Percentiles rank a stretch among this genome's conserved stretches.
Conservation (phyloP, 2,797 vertebrate genomes). For the Dendrocincla fuliginosa region DNA sequence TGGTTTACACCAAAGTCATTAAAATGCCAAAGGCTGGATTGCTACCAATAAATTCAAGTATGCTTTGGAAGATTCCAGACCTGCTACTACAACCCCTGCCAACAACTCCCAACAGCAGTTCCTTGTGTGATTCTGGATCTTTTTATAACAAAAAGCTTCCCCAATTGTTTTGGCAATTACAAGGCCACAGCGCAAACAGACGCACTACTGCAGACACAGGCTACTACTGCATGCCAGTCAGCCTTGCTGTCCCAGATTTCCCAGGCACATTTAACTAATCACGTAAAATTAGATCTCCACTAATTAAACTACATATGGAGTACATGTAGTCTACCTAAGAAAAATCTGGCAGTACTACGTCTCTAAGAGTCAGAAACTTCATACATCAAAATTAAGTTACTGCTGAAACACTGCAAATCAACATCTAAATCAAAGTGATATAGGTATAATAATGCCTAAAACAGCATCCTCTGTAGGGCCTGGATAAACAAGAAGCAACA, state of each 20-base stretch:
- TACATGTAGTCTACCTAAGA: background rate
- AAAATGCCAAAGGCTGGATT: background rate
- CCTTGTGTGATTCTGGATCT: background rate
- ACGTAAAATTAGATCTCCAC: background rate
- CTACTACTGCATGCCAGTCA: background rate
- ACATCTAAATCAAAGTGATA: background rate
- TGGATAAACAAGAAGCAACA: background rate
- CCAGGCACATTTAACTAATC: background rate
- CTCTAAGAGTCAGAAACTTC: background rate
- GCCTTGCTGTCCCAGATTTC: background rate
- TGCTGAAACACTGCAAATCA: background rate
- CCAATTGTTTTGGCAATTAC: background rate
- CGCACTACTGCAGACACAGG: background rate
- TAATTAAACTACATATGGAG: background rate
- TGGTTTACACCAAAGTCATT: background rate
- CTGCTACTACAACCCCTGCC: background rate
- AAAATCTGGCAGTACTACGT: background rate
- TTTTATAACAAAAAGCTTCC: background rate
- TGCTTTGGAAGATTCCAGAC: background rate
- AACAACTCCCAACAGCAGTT: background rate
- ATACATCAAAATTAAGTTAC: background rate
- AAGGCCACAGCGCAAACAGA: background rate
- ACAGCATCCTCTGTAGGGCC: background rate
- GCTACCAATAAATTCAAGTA: background rate
- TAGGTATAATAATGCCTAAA: background rate